Evolutionary conservation across 2,113 vertebrate species (phyloP).

Genomic region (Lanius ludovicianus): DNA sequence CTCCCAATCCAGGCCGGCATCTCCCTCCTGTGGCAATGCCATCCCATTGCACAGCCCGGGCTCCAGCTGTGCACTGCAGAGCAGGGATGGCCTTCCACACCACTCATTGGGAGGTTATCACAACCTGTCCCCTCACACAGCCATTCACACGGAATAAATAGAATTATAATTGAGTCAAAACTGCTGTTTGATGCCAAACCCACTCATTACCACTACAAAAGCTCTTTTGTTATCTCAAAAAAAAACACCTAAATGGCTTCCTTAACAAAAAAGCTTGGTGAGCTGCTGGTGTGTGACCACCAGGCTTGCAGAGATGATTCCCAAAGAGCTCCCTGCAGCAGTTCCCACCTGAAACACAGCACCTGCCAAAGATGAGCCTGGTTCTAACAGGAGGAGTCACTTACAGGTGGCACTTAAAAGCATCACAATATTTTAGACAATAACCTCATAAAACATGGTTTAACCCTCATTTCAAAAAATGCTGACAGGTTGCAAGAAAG

Average conservation of each 20-base stretch:
- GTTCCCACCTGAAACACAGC: neutral
- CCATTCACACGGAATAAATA: fast-evolving
- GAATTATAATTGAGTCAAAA: neutral
- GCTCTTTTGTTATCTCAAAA: neutral
- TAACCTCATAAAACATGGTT: neutral
- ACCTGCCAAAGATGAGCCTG: neutral
- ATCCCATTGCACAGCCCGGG: neutral
- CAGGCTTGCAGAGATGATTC: neutral
- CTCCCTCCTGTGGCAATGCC: slow-evolving; percentile 40
- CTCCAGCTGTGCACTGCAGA: neutral
- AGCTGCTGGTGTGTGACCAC: neutral
- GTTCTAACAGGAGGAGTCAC: neutral
- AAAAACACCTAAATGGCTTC: neutral
- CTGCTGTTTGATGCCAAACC: neutral
- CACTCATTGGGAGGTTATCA: neutral
- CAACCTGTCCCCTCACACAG: neutral
- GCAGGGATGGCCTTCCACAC: neutral
- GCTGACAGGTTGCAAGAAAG: neutral
- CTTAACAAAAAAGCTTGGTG: neutral
- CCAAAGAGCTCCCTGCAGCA: neutral
- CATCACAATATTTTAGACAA: neutral
- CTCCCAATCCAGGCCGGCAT: neutral
- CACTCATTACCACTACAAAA: neutral
- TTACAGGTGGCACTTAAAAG: neutral
- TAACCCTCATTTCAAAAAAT: neutral